These are phyloP conservation scores for Drosophila saltans DNA, from an alignment of 1,140 invertebrate species.

Conservation along the genomic window DNA sequence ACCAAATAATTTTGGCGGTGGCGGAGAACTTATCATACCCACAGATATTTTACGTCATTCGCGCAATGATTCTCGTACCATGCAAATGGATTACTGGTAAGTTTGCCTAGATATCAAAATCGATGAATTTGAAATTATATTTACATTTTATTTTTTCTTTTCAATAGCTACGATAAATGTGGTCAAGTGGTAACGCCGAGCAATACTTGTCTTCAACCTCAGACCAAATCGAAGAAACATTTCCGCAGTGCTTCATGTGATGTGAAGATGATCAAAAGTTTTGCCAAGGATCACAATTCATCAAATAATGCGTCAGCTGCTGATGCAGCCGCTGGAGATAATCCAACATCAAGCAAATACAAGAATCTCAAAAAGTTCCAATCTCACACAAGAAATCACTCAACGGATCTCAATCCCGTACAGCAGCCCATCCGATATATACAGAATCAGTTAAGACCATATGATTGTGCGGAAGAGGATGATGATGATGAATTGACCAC, in stretches of 20 bases:
- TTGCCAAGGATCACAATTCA: constrained; percentile 77
- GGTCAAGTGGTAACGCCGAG: constrained; percentile 56
- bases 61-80: constrained; percentile 86
- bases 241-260: constrained; percentile 82
- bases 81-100: constrained; percentile 85
- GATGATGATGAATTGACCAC: constrained; percentile 78
- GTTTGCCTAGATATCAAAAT: background rate
- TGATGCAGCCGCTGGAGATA: constrained; percentile 36
- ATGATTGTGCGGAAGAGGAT: constrained; percentile 70
- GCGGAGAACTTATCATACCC: constrained; percentile 77
- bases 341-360: constrained; percentile 52
- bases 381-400: constrained; percentile 83
- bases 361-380: constrained; percentile 79
- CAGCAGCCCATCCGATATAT: constrained; percentile 79
- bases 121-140: no score
- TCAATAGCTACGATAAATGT: constrained; percentile 76
- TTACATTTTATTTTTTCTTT: background rate
- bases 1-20: constrained; percentile 47
- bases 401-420: constrained; percentile 74
- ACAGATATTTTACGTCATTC: constrained; percentile 84
- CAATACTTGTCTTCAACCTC: constrained; percentile 56
- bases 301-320: constrained; percentile 30
- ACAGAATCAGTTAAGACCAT: constrained; percentile 77
- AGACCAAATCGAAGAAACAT: constrained; percentile 81
- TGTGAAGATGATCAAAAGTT: constrained; percentile 82